Base-by-base conservation (phyloP, 2,888 invertebrate species). In the Chironomus tentans region DNA sequence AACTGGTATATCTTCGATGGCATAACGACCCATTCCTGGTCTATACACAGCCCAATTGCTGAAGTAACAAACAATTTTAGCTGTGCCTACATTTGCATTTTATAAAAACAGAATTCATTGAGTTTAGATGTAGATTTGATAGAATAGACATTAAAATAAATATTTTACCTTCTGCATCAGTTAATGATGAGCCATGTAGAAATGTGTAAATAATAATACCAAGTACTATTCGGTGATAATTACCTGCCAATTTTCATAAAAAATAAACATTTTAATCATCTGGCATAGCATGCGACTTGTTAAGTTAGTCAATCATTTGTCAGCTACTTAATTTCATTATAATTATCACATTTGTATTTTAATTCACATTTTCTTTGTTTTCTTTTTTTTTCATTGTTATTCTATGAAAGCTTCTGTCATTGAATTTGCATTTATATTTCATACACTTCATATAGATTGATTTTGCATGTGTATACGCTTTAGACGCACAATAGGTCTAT, bases 1-100 rank as follows among this genome's bases (percentile, higher is more conserved):
- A 0, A 88, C 91, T 0, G 94, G 94, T 70, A 95, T 88, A 82
- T 95, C 94, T 76, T 93, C 91, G 78, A 94, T 88, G n/a, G 88
- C 90, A 81, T 95, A 95, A 47, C 89, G 88, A 0, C 95, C 95
- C 10, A 91, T 84, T 3, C 91, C 94, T 0, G 93, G 93, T 50
- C 95, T 87, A 84, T 94, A 92, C 2, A 65, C 65, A 21, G 65
- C 65, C 65, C 65, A 65, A 65, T 65, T 65, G 22, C 22, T 22
- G 21, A 71, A 71, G 50, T 71, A 71, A 13, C 71, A 71, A 12
- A 71, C 71, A 50, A 71, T 71, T 56, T 28, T 71, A 18, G 71
- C 50, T 21, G 18, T 12, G 13, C 71, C 71, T 56, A 13, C 12
- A 22, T 24, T 56, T 56, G 5, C 18, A 56, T 18, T 1, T 50